Conservation (phyloP, 2,888 invertebrate species). For the Iphiclides podalirius region DNA sequence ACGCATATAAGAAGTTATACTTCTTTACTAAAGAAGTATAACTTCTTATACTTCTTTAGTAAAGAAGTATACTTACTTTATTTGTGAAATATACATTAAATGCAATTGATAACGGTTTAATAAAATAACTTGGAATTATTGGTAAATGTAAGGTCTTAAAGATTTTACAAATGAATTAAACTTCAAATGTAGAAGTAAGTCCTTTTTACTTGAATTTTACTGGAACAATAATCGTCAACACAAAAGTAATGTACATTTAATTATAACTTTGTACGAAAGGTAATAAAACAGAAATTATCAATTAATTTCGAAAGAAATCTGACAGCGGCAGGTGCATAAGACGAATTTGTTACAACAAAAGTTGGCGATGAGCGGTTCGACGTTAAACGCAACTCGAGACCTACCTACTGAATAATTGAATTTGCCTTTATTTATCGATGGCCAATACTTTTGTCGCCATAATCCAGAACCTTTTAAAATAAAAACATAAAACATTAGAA, state of each 20-base stretch:
- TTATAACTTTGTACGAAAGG: slow-evolving; percentile 12
- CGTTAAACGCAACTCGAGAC: slow-evolving; percentile 5
- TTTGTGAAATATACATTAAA: too few relatives aligned
- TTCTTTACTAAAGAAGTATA: too few relatives aligned
- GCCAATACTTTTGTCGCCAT: slow-evolving; percentile 1
- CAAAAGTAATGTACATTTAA: slow-evolving; percentile 12
- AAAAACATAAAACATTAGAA: not conserved
- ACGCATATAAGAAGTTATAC: too few relatives aligned
- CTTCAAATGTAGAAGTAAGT: too few relatives aligned
- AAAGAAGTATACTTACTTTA: too few relatives aligned
- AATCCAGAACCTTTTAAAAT: slow-evolving; percentile 1
- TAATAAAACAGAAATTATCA: slow-evolving; percentile 9
- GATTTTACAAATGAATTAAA: too few relatives aligned
- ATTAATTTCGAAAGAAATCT: slow-evolving; percentile 20
- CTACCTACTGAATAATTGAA: slow-evolving; percentile 17
- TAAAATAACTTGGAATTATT: too few relatives aligned
- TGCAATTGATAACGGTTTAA: too few relatives aligned
- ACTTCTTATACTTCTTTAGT: too few relatives aligned
- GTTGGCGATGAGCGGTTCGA: slow-evolving; percentile 9
- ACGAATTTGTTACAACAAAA: slow-evolving; percentile 17
- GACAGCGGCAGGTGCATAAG: slow-evolving; percentile 19
- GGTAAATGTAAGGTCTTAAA: too few relatives aligned
- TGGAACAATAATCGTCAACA: not conserved
- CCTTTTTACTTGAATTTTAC: too few relatives aligned
- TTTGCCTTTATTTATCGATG: slow-evolving; percentile 9